Percentiles rank a stretch among this genome's conserved stretches.
Evolutionary conservation across 2,888 invertebrate species (phyloP).

Genomic region (Erannis defoliaria): DNA sequence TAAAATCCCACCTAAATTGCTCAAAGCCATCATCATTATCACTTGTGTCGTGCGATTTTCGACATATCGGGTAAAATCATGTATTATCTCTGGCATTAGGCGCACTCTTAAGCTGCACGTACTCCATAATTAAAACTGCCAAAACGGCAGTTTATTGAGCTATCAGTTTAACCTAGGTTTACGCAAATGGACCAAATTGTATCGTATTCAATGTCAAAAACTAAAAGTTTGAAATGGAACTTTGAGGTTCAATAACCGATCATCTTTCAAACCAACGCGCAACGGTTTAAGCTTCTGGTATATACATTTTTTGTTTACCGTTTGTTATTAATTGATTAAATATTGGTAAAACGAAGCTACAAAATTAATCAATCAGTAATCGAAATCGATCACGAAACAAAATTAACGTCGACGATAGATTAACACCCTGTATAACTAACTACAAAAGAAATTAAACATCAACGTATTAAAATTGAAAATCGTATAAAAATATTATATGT

Average conservation of each 20-base stretch:
- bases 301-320: background rate
- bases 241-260: background rate
- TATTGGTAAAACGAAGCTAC: background rate
- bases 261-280: no score
- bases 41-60: no score
- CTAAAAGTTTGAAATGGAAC: background rate
- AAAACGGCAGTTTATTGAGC: background rate
- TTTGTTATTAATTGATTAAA: background rate
- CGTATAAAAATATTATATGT: conserved; percentile 50
- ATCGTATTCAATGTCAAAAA: conserved; percentile 2
- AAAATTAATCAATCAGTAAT: background rate
- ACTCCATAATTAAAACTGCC: background rate
- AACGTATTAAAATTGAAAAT: conserved; percentile 50
- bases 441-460: conserved; percentile 36
- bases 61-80: no score
- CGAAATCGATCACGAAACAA: conserved; percentile 10
- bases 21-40: no score
- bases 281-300: no score
- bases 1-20: no score
- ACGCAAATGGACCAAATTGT: conserved; percentile 2
- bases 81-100: no score
- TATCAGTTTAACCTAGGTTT: background rate
- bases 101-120: background rate
- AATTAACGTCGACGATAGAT: conserved; percentile 23
- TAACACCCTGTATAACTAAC: conserved; percentile 33